A percentile compares a stretch with the other conserved stretches of the same genome.
phyloP scores from a whole-genome alignment of 2,888 invertebrate genomes.

The Hypomecis atomaria region DNA sequence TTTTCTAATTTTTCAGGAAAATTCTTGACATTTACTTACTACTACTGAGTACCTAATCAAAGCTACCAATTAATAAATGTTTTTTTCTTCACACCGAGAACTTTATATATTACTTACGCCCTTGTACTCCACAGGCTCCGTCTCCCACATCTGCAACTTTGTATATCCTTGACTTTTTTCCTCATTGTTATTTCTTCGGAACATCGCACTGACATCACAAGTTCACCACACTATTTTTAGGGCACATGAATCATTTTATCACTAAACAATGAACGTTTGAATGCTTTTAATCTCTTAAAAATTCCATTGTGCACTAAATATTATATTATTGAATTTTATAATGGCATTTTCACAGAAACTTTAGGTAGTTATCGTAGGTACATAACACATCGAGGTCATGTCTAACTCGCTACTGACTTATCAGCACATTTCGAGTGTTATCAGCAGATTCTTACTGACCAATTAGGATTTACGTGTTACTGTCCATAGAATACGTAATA shows the following conservation, averaged over 20 bases:
- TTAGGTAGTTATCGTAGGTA: too few species aligned
- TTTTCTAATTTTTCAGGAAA: too few species aligned
- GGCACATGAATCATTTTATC: not conserved
- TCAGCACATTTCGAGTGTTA: constrained; percentile 28
- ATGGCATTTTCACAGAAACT: not conserved
- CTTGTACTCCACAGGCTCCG: constrained; percentile 38
- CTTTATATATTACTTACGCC: constrained; percentile 49
- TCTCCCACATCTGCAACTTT: constrained; percentile 62
- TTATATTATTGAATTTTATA: not conserved
- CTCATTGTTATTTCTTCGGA: constrained; percentile 64
- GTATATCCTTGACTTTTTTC: constrained; percentile 58
- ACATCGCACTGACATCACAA: constrained; percentile 59
- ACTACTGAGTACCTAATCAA: too few species aligned
- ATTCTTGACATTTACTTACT: too few species aligned
- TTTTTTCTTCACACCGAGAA: not conserved
- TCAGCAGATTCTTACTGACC: constrained; percentile 17
- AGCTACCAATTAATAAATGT: too few species aligned
- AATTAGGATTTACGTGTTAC: constrained; percentile 8
- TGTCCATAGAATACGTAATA: constrained; percentile 8
- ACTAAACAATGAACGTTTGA: not conserved
- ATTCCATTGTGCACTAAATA: too few species aligned
- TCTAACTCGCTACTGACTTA: constrained; percentile 22
- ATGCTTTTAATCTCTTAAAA: not conserved
- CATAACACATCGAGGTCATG: constrained; percentile 14
- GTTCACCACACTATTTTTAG: constrained; percentile 23